Evolutionary conservation across 2,113 vertebrate genomes (phyloP), one percentile per base, ranked within the genome.

Genomic region (Alouatta palliata): DNA sequence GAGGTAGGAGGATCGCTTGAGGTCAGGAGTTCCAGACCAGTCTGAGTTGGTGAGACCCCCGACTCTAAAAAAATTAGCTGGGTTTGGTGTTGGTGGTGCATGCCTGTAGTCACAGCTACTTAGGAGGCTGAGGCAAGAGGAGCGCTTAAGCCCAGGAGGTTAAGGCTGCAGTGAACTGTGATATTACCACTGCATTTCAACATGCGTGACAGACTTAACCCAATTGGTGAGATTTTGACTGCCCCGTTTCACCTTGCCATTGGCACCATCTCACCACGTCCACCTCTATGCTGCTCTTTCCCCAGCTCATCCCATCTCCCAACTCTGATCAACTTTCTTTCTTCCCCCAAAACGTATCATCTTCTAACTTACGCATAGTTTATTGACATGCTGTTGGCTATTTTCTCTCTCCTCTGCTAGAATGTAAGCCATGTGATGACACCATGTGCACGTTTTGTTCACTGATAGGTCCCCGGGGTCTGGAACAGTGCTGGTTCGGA

Each of bases 231-330:
- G n/a, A n/a, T n/a, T n/a, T n/a, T n/a, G n/a, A n/a, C 64, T 11
- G 12, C 23, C 32, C 54, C 71, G 1, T 35, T 70, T 47, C 30
- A 21, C 49, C 76, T 1, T 11, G 17, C n/a, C 13, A 35, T 27
- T 0, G 6, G 49, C 10, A 25, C 43, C 49, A 58, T 64, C 25
- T 6, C 11, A 5, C 43, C 9, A 13, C 32, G 3, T 37, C 76
- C 4, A 10, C 12, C 47, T 43, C 13, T 25, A 13, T 1, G 0
- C 16, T 27, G 4, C 4, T 20, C 13, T 27, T 19, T 13, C 6
- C 61, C 40, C 16, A 56, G 58, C 12, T 21, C 5, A 52, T 85
- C 11, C 32, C 40, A 17, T 45, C n/a, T 25, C 20, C 25, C 40
- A 35, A 25, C 70, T 13, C 47, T 89, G 19, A 17, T 49, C 49